Base-by-base conservation (phyloP, 2,888 invertebrate genomes). In the Drosophila diplacantha region DNA sequence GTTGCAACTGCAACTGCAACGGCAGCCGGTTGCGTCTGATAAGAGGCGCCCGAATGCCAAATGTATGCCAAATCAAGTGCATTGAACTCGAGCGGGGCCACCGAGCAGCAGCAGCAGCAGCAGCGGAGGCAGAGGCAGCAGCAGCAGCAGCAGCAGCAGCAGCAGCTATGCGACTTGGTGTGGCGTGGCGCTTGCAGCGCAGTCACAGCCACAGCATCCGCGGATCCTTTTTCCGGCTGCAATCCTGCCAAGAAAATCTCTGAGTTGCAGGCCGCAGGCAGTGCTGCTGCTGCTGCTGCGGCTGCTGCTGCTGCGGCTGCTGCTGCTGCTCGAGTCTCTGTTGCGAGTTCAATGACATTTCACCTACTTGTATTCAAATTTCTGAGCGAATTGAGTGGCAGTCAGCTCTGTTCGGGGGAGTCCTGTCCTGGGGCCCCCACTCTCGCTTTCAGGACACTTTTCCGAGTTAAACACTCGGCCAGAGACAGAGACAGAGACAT, bases 321-420 rank as follows among this genome's bases (percentile, higher is more conserved):
- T 18, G 18, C 44, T 44, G 29, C 14, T 14, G 12, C 29, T 14
- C 9, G 29, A 18, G 29, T 29, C 18, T 18, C 44, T 18, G 67
- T 56, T 54, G 71, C 69, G 79, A 75, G 77, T 77, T 77, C 77
- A 77, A 74, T 71, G 79, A 77, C 77, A 74, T 67, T 78, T 77
- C 77, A 78, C 79, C 77, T 78, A 77, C 75, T 75, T 77, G 75
- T 71, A 72, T 71, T 71, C 70, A 75, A 73, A 77, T 73, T 70
- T 53, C 69, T 60, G 63, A 57, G 58, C 54, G 32, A 57, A 57
- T 47, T 31, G 22, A 37, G 26, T 38, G 18, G 37, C 24, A 38
- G 38, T n/a, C 32, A n/a, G n/a, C 31, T 6, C 46, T 20, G 6
- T 5, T 20, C 18, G 20, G 31, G 1, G 5, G 6, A 46, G 14